Conservation (phyloP, 1,140 invertebrate genomes). For the Drosophila subpulchrella region DNA sequence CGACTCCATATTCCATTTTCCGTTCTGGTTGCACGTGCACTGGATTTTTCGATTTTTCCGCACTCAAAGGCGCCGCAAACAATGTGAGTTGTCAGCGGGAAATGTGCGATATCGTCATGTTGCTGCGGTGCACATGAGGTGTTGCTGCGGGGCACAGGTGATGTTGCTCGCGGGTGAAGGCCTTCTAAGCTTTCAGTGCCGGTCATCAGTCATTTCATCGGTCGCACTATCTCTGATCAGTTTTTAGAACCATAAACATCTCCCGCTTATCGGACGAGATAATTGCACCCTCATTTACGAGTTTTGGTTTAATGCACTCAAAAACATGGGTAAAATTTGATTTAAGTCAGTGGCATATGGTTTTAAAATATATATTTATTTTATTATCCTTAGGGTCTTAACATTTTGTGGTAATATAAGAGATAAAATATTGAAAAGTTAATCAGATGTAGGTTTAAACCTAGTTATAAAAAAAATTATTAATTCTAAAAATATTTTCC, state of each 20-base stretch:
- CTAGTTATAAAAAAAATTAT: too few relatives aligned
- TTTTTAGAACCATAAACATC: constrained; percentile 19
- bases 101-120: constrained; percentile 15
- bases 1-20: not conserved
- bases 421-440: too few relatives aligned
- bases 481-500: too few relatives aligned
- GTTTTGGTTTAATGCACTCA: not conserved
- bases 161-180: constrained; percentile 5
- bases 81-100: constrained; percentile 67
- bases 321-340: not conserved
- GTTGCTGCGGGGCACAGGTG: constrained; percentile 1
- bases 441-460: too few relatives aligned
- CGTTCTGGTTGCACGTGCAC: not conserved
- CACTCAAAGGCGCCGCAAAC: constrained; percentile 65
- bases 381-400: too few relatives aligned
- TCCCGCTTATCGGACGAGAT: constrained; percentile 25
- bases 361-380: too few relatives aligned
- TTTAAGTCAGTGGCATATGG: too few relatives aligned
- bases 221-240: constrained; percentile 1
- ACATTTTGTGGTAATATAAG: too few relatives aligned
- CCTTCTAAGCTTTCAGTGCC: constrained; percentile 3
- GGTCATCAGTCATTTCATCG: constrained; percentile 23
- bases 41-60: constrained; percentile 14
- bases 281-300: constrained; percentile 26
- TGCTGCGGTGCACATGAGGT: constrained; percentile 4